Evolutionary conservation across 2,797 vertebrate genomes (phyloP), one percentile per base, ranked within the genome.

Genomic region (Dendrocincla fuliginosa): DNA sequence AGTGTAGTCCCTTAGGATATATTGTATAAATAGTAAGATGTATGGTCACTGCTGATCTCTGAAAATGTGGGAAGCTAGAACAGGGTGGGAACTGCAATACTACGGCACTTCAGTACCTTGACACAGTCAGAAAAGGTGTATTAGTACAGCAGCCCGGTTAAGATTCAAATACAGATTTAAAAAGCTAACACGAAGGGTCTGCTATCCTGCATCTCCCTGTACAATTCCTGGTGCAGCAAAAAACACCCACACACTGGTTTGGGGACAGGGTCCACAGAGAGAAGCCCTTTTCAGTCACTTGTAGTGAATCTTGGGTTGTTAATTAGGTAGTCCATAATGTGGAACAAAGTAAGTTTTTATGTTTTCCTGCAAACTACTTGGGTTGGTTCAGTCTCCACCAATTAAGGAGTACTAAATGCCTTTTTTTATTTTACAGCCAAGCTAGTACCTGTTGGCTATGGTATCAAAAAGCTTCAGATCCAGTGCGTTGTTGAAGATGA

Each of bases 381-480:
- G 3, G 22, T 76, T 9, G 16, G 8, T 55, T 87, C 4, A 4
- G 0, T 63, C n/a, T 18, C 5, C 1, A 46, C 12, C 16, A 65
- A 8, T 70, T 47, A 50, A 42, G 18, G 19, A 74, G 6, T 64
- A 64, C 30, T 74, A 60, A 95, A 63, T 56, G 27, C 2, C 10
- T 8, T 16, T 37, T 39, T 23, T 41, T 13, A 4, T 55, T 37
- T n/a, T 57, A 32, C 89, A 99, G 99, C 99, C 75, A 99, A 99
- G 95, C 96, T 99, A 47, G 98, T 99, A 60, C 99, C 99, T 0
- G 99, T 98, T 50, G 99, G 99, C 10, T 99, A 99, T 18, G 99
- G 99, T 93, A 99, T 99, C 97, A 99, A 99, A 97, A 99, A 99
- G 90, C 98, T 99, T 70, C 99, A 99, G 97, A 99, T 99, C 71